Conservation (phyloP, 92 coral and sea anemone species). For the Hydrozoanthus gracilis region DNA sequence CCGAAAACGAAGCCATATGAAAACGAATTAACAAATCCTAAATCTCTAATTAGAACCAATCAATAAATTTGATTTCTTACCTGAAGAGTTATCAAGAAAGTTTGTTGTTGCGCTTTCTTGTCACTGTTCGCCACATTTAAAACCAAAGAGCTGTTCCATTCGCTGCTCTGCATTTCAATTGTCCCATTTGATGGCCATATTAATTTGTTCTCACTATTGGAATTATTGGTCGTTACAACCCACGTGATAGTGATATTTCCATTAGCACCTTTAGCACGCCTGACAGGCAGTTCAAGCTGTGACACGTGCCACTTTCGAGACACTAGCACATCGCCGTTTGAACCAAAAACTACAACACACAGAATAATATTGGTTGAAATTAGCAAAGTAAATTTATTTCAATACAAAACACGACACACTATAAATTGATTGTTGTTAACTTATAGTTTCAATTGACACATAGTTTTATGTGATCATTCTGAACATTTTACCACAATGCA, state of each 20-base stretch:
- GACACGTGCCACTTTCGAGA: conserved; percentile 64
- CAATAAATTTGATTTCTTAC: not conserved
- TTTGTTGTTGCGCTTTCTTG: conserved; percentile 54
- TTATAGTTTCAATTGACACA: not conserved
- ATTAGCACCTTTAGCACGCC: conserved; percentile 91
- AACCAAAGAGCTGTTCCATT: conserved; percentile 81
- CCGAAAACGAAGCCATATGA: too few species aligned
- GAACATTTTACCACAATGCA: not conserved
- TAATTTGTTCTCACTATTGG: conserved; percentile 53
- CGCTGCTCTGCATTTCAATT: conserved; percentile 69
- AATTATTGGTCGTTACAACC: conserved; percentile 70
- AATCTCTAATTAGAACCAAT: too few species aligned
- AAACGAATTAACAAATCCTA: too few species aligned
- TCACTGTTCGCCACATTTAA: conserved; percentile 67
- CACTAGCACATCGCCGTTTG: conserved; percentile 68
- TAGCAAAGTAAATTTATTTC: not conserved
- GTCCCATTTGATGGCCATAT: conserved; percentile 82
- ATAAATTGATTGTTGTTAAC: not conserved
- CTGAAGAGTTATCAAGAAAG: conserved; percentile 47
- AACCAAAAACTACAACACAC: conserved; percentile 61
- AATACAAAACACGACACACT: not conserved
- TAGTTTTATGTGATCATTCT: not conserved
- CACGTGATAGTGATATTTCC: conserved; percentile 83
- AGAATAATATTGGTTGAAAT: not conserved
- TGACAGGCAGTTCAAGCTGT: conserved; percentile 76